Evolutionary conservation across 1,140 invertebrate species (phyloP).

Genomic region (fruit fly (Drosophila melanogaster)): Release_6_plus_ISO1_MT NT_033777.3:26014501-26015000

Average conservation of each 20-base stretch:
- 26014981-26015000: constrained; percentile 68
- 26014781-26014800: constrained; percentile 3
- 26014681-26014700: constrained; percentile 66
- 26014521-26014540: constrained; percentile 1
- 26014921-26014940: constrained; percentile 71
- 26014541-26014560: constrained; percentile 38
- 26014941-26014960: constrained; percentile 65
- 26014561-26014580: constrained; percentile 37
- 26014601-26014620: constrained; percentile 30
- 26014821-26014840: constrained; percentile 41
- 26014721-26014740: constrained; percentile 69
- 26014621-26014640: constrained; percentile 51
- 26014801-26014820: constrained; percentile 44
- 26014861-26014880: constrained; percentile 60
- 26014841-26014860: constrained; percentile 49
- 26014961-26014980: constrained; percentile 71
- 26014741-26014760: constrained; percentile 59
- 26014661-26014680: constrained; percentile 26
- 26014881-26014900: constrained; percentile 61
- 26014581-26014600: constrained; percentile 55
- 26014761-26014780: constrained; percentile 18
- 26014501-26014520: not conserved
- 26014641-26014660: constrained; percentile 44
- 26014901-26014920: constrained; percentile 61
- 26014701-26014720: constrained; percentile 67